Evolutionary conservation across 2,888 invertebrate genomes (phyloP), one percentile per base, ranked within the genome.

Genomic region (Drosophila demipolita): DNA sequence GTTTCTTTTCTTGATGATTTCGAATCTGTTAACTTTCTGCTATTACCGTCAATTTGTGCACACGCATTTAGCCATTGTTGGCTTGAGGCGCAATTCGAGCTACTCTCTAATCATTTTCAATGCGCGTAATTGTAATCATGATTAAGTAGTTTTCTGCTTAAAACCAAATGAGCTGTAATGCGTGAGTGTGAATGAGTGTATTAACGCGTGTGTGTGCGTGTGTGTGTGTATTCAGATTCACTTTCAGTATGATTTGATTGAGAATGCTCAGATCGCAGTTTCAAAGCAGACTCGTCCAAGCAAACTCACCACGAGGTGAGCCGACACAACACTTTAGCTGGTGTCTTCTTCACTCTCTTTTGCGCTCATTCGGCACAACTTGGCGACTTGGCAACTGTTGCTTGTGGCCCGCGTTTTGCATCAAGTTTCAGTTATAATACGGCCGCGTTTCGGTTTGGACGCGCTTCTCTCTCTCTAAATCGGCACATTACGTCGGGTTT

Each of bases 341-440:
- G 73, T 67, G 42, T 58, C 64, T 62, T 72, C 63, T 73, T 83
- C 66, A 72, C 57, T 66, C 65, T 62, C 63, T 62, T 48, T 50
- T 11, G 67, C 60, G 7, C 65, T 57, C 68, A 20, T 48, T 33
- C 59, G 17, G 26, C 55, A 26, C 63, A 42, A 49, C 60, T 26
- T n/a, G 42, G 40, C 40, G 65, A 81, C 82, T 87, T 86, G 79
- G 77, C 75, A 66, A 80, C 57, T 42, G 55, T 55, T 57, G 73
- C 69, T 72, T 60, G 69, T 64, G 49, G 60, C 66, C 73, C 70
- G 67, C 42, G 58, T 40, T 63, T 82, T 78, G 75, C 78, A 73
- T 67, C 77, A 83, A 90, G 82, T 91, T 88, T 91, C 89, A 91
- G 91, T 91, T 91, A 83, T 78, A 83, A 77, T 71, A 82, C 80